A percentile compares a stretch with the other conserved stretches of the same genome.
phyloP scores from a whole-genome alignment of 2,888 invertebrate species.

The Dasypogon diadema region DNA sequence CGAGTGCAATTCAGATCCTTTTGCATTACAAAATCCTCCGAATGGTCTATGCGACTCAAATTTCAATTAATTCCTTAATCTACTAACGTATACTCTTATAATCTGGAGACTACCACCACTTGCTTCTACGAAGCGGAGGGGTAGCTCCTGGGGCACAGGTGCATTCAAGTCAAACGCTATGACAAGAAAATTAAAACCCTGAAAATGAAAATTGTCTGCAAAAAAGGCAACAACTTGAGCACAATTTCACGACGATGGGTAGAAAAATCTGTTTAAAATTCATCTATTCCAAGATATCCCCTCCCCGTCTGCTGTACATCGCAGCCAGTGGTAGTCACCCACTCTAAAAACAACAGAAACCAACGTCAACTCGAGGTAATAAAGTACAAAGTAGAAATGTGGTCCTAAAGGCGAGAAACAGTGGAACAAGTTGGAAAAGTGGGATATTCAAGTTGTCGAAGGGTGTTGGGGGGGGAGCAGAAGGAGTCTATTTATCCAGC shows the following conservation, averaged over 20 bases:
- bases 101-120: too few species aligned
- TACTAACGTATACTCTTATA: too few species aligned
- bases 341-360: slow-evolving; percentile 14
- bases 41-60: too few species aligned
- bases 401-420: background rate
- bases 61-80: too few species aligned
- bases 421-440: background rate
- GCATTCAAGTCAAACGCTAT: slow-evolving; percentile 36
- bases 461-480: background rate
- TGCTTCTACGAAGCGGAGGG: too few species aligned
- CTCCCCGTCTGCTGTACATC: background rate
- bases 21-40: too few species aligned
- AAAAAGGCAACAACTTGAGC: slow-evolving; percentile 10
- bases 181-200: slow-evolving; percentile 42
- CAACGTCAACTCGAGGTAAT: slow-evolving; percentile 21
- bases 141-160: slow-evolving; percentile 15
- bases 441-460: background rate
- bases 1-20: too few species aligned
- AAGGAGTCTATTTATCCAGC: slow-evolving; percentile 12
- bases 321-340: background rate
- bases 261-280: slow-evolving; percentile 38
- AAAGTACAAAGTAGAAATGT: slow-evolving; percentile 22
- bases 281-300: slow-evolving; percentile 12
- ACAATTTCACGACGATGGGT: slow-evolving; percentile 7
- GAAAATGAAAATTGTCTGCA: slow-evolving; percentile 43